Conservation (phyloP, 2,113 vertebrate genomes). For the Puntigrus tetrazona region DNA sequence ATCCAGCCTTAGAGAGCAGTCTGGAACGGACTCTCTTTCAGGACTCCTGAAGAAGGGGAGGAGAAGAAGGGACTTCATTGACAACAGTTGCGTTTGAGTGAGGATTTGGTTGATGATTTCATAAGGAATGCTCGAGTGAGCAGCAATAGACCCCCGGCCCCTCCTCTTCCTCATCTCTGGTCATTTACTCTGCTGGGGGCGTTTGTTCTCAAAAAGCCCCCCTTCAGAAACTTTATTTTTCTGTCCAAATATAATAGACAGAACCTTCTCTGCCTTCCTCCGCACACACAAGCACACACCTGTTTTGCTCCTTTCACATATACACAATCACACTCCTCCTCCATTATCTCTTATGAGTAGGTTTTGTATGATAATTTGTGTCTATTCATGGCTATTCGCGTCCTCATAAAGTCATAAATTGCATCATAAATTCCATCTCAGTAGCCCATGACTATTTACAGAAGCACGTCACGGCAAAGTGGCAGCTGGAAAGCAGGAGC, state of each 20-base stretch:
- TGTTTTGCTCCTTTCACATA: constrained; percentile 10
- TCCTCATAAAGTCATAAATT: constrained; percentile 24
- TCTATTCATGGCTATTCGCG: constrained; percentile 32
- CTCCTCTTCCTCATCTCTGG: constrained; percentile 43
- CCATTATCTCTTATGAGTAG: constrained; percentile 38
- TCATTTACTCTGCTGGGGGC: constrained; percentile 59
- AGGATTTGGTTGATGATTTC: constrained; percentile 74
- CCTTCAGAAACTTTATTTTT: constrained; percentile 39
- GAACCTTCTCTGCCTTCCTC: constrained; percentile 13
- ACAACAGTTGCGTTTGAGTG: constrained; percentile 69
- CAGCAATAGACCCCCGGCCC: constrained; percentile 55
- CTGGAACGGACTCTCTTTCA: constrained; percentile 50
- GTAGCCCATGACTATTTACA: background rate
- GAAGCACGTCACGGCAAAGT: background rate
- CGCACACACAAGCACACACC: background rate
- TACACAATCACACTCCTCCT: constrained; percentile 15
- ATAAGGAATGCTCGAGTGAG: constrained; percentile 70
- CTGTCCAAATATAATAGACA: constrained; percentile 37
- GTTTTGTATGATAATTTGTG: constrained; percentile 29
- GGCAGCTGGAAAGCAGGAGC: background rate
- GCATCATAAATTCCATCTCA: constrained; percentile 15
- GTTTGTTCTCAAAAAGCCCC: constrained; percentile 49
- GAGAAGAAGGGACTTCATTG: constrained; percentile 57
- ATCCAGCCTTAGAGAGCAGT: constrained; percentile 44
- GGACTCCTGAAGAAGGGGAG: constrained; percentile 34